Evolutionary conservation across 2,888 invertebrate species (phyloP).

Genomic region (Elmis aenea): DNA sequence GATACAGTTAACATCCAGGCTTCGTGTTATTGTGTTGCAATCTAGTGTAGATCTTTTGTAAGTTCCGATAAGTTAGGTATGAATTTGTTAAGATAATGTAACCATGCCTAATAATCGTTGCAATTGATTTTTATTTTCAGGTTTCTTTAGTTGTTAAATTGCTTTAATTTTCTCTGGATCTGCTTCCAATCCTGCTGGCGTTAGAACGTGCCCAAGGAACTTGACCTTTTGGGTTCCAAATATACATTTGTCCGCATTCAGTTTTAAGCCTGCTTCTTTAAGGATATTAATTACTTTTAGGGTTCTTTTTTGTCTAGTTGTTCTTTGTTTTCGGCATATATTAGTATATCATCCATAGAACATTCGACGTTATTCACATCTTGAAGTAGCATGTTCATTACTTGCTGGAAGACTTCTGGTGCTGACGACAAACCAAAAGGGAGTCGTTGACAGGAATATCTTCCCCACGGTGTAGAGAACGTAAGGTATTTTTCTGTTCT

Average conservation of each 20-base stretch:
- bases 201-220: conserved; percentile 8
- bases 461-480: conserved; percentile 14
- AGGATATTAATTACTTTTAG: conserved; percentile 20
- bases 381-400: conserved; percentile 16
- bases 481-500: conserved; percentile 18
- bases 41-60: too few species aligned
- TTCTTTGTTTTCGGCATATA: conserved; percentile 21
- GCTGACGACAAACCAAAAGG: conserved; percentile 28
- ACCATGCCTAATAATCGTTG: too few species aligned
- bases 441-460: conserved; percentile 21
- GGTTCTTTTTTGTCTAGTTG: too few species aligned
- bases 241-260: conserved; percentile 27
- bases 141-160: too few species aligned
- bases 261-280: conserved; percentile 22
- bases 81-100: too few species aligned
- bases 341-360: conserved; percentile 27
- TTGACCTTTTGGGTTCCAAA: conserved; percentile 11
- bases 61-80: too few species aligned
- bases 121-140: too few species aligned
- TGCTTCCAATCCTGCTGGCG: conserved; percentile 8
- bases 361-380: conserved; percentile 20
- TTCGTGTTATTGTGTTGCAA: too few species aligned
- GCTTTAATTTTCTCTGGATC: too few species aligned
- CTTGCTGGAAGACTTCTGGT: conserved; percentile 27
- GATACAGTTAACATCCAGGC: too few species aligned